Percentiles rank a stretch among this genome's conserved stretches.
These are phyloP conservation scores for Cyprinodon brontotheroides DNA, from an alignment of 2,113 vertebrate species.

Conservation along the genomic window DNA sequence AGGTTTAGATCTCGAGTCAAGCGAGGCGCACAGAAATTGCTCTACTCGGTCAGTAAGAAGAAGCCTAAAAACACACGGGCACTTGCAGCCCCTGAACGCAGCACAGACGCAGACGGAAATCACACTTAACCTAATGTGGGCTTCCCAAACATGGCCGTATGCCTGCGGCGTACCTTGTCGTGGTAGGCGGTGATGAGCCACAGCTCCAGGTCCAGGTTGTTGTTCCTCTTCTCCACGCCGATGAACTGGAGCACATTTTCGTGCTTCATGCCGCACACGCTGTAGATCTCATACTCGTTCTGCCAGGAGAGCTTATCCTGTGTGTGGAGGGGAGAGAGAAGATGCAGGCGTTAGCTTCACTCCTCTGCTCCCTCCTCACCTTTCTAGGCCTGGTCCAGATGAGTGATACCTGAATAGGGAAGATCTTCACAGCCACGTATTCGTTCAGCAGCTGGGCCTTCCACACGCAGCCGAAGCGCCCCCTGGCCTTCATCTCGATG, in stretches of 20 bases:
- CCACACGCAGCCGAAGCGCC: slow-evolving; percentile 97
- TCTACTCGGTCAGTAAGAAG: slow-evolving; percentile 50
- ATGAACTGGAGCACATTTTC: slow-evolving; percentile 96
- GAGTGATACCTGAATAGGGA: slow-evolving; percentile 90
- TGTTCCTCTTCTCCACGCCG: slow-evolving; percentile 94
- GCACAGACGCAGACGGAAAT: slow-evolving; percentile 3
- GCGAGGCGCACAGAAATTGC: slow-evolving; percentile 21
- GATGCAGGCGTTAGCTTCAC: slow-evolving; percentile 20
- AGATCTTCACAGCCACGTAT: slow-evolving; percentile 96
- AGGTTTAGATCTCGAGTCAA: slow-evolving; percentile 22
- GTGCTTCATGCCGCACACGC: slow-evolving; percentile 95
- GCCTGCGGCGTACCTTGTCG: slow-evolving; percentile 84
- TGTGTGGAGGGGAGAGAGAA: neutral
- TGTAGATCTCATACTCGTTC: slow-evolving; percentile 98
- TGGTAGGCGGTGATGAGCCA: slow-evolving; percentile 97
- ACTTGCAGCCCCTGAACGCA: slow-evolving; percentile 32
- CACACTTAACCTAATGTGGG: neutral
- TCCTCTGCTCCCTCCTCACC: neutral
- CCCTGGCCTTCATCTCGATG: slow-evolving; percentile 94
- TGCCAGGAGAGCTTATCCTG: slow-evolving; percentile 99
- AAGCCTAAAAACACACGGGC: slow-evolving; percentile 57
- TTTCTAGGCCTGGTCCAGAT: neutral
- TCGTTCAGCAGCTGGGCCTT: slow-evolving; percentile 96
- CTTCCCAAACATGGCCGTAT: neutral
- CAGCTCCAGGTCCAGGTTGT: slow-evolving; percentile 92